Percentiles rank a stretch among this genome's conserved stretches.
These are phyloP conservation scores for Sarcophaga variegata DNA, from an alignment of 2,888 invertebrate genomes.

Conservation along the genomic window DNA sequence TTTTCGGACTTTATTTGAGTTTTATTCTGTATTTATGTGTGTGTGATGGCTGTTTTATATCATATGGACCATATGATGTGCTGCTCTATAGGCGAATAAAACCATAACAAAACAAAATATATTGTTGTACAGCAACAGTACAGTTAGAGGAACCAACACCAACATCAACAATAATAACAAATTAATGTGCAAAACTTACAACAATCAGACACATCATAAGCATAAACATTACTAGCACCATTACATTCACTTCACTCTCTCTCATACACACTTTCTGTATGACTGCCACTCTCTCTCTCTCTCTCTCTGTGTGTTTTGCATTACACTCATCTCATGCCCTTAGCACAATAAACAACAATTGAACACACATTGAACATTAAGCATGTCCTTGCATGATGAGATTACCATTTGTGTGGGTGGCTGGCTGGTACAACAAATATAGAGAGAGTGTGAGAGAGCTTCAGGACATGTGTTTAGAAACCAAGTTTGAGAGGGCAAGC, in stretches of 20 bases:
- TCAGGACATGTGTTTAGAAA: not conserved
- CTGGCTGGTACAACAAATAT: not conserved
- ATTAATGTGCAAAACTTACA: conserved; percentile 61
- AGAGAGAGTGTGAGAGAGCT: not conserved
- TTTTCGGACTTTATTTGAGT: conserved; percentile 6
- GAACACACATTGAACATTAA: conserved; percentile 57
- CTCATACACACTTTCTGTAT: not conserved
- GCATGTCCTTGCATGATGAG: conserved; percentile 78
- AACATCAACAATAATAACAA: conserved; percentile 48
- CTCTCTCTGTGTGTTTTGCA: not conserved
- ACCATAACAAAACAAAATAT: not conserved
- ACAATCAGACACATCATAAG: conserved; percentile 69
- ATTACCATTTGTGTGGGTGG: conserved; percentile 69
- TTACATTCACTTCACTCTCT: conserved; percentile 48
- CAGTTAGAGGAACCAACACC: conserved; percentile 33
- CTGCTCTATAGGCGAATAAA: not conserved
- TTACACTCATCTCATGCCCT: conserved; percentile 22
- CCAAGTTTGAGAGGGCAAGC: not conserved
- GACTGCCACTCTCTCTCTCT: conserved; percentile 25
- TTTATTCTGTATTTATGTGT: not conserved
- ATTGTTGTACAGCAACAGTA: not conserved
- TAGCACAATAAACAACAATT: conserved; percentile 32
- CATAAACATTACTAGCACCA: conserved; percentile 69
- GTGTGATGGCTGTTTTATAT: not conserved
- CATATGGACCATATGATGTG: conserved; percentile 53